Evolutionary conservation across 2,113 vertebrate species (phyloP), one percentile per base, ranked within the genome.

Genomic region (Tragelaphus imberbis): DNA sequence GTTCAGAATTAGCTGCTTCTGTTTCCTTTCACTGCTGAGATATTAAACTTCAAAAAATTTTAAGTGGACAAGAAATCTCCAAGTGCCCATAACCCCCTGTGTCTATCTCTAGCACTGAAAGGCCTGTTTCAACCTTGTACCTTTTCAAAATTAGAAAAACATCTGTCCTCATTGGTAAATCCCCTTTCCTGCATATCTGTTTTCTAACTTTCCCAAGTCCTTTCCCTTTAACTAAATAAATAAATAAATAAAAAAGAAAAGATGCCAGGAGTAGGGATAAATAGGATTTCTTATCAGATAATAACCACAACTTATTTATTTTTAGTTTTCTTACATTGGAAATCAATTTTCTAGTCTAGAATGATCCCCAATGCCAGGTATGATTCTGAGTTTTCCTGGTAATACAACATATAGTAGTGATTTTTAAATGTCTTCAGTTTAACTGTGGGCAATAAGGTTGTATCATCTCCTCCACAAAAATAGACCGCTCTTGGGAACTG

Each of bases 31-130:
- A 97, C 71, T 87, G 68, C 75, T 97, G 81, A 15, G n/a, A 89
- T 97, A 98, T 90, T 97, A 98, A 97, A 91, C 95, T 94, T 98
- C 93, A 94, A 8, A 56, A 25, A 49, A 90, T 84, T 84, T 96
- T 98, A 95, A 96, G 95, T 97, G 98, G 92, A 94, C 97, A 98
- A 98, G 97, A 98, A 98, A 94, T 93, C 85, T 97, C 97, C 93
- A 94, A 97, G 93, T 0, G 0, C 92, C 88, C 80, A 59, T 97
- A 92, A 97, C 95, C 0, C 0, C 97, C 95, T 80, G 5, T 0
- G 56, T 28, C 79, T 96, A 97, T 95, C 97, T 56, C 51, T 97
- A 87, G 80, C 91, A 97, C 98, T 98, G 95, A 65, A 97, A 98
- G 86, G 88, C 0, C 47, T 93, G 84, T 96, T 98, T 98, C 92